Evolutionary conservation across 2,113 vertebrate species (phyloP).

Genomic region (Dicaeum eximium): DNA sequence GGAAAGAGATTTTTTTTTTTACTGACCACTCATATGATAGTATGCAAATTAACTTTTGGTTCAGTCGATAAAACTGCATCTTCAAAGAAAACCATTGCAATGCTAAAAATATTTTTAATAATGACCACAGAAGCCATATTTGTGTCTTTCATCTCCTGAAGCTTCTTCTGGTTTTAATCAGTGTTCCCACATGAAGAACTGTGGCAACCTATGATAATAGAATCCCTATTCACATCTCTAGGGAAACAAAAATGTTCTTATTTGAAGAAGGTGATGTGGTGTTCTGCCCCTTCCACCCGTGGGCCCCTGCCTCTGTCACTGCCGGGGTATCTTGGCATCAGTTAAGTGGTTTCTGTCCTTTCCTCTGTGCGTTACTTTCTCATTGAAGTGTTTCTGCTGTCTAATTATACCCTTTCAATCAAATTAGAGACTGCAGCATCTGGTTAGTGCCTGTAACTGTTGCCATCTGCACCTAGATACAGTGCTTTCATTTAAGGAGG

Average conservation of each 20-base stretch:
- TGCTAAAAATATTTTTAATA: constrained; percentile 82
- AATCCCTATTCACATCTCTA: constrained; percentile 70
- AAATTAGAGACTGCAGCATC: constrained; percentile 97
- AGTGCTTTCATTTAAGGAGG: constrained; percentile 75
- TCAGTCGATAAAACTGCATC: constrained; percentile 70
- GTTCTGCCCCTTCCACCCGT: constrained; percentile 61
- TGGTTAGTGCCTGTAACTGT: constrained; percentile 88
- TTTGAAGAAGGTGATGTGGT: constrained; percentile 68
- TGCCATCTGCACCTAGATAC: constrained; percentile 91
- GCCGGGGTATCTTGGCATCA: constrained; percentile 76
- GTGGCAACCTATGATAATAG: constrained; percentile 79
- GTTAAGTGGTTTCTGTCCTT: constrained; percentile 82
- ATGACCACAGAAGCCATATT: constrained; percentile 80
- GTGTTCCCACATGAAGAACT: constrained; percentile 78
- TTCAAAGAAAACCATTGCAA: constrained; percentile 77
- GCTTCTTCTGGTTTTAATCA: constrained; percentile 79
- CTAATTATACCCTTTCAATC: constrained; percentile 96
- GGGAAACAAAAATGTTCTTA: constrained; percentile 69
- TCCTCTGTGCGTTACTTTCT: constrained; percentile 76
- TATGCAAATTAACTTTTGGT: constrained; percentile 70
- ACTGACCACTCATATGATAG: constrained; percentile 13
- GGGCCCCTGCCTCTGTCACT: constrained; percentile 70
- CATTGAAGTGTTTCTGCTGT: constrained; percentile 91
- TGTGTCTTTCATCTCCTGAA: constrained; percentile 74
- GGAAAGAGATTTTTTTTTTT: background rate